phyloP scores from a whole-genome alignment of 2,113 vertebrate genomes.

The Ageneiosus marmoratus region DNA sequence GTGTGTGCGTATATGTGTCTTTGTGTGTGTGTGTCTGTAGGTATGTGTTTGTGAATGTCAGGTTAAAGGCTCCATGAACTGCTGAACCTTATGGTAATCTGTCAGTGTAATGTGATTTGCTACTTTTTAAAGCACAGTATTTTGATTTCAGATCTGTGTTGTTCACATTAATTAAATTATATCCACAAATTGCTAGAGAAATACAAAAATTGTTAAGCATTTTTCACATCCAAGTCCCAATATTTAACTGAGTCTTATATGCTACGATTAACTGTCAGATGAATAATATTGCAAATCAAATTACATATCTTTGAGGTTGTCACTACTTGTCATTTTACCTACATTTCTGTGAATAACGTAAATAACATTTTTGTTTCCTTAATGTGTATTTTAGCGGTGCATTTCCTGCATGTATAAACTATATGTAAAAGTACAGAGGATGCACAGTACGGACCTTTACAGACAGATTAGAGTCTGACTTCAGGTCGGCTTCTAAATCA shows the following conservation, averaged over 20 bases:
- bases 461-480: background rate
- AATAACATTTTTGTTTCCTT: background rate
- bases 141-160: background rate
- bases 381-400: background rate
- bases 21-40: conserved; percentile 18
- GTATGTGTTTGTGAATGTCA: background rate
- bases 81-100: conserved; percentile 19
- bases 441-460: background rate
- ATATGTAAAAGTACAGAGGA: background rate
- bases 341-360: background rate
- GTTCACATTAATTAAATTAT: background rate
- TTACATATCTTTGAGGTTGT: background rate
- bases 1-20: background rate
- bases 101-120: background rate
- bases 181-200: background rate
- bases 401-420: background rate
- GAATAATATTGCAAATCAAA: background rate
- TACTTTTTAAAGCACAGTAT: background rate
- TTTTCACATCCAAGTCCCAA: background rate
- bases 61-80: conserved; percentile 14
- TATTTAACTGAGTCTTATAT: background rate
- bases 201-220: background rate
- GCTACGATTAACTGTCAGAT: background rate
- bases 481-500: background rate
- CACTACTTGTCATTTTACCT: background rate